These are phyloP conservation scores for Sesia apiformis DNA, from an alignment of 2,888 invertebrate species.

Conservation along the genomic window DNA sequence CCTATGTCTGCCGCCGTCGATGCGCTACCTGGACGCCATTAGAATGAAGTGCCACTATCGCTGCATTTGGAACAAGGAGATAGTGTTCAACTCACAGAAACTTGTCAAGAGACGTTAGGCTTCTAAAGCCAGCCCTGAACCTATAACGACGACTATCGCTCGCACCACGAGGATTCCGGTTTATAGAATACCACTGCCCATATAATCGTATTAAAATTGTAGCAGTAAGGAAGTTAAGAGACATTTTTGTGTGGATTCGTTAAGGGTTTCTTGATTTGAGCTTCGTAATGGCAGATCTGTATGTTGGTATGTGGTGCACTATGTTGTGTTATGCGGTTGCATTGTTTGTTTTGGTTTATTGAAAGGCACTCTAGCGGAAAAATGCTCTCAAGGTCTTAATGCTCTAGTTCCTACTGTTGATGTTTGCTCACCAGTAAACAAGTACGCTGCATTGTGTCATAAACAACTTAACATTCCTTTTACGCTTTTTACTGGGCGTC, in stretches of 20 bases:
- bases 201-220: slow-evolving; percentile 52
- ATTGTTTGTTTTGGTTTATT: slow-evolving; percentile 35
- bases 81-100: slow-evolving; percentile 94
- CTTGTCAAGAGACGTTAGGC: slow-evolving; percentile 93
- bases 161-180: slow-evolving; percentile 49
- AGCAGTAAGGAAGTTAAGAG: slow-evolving; percentile 46
- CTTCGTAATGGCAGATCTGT: slow-evolving; percentile 63
- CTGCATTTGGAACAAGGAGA: slow-evolving; percentile 94
- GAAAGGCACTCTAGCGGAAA: slow-evolving; percentile 33
- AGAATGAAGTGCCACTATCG: slow-evolving; percentile 85
- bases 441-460: neutral
- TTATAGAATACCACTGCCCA: slow-evolving; percentile 55
- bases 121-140: slow-evolving; percentile 28
- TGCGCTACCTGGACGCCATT: slow-evolving; percentile 64
- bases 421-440: neutral
- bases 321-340: slow-evolving; percentile 15
- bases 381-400: slow-evolving; percentile 43
- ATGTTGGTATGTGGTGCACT: slow-evolving; percentile 54
- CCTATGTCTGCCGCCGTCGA: slow-evolving; percentile 67
- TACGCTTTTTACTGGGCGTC: neutral
- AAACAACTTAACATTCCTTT: neutral
- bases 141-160: slow-evolving; percentile 58
- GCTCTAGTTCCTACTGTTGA: slow-evolving; percentile 27
- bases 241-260: slow-evolving; percentile 30
- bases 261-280: slow-evolving; percentile 29